These are phyloP conservation scores for Echinops telfairi DNA, from an alignment of 2,113 vertebrate species.

Conservation along the genomic window DNA sequence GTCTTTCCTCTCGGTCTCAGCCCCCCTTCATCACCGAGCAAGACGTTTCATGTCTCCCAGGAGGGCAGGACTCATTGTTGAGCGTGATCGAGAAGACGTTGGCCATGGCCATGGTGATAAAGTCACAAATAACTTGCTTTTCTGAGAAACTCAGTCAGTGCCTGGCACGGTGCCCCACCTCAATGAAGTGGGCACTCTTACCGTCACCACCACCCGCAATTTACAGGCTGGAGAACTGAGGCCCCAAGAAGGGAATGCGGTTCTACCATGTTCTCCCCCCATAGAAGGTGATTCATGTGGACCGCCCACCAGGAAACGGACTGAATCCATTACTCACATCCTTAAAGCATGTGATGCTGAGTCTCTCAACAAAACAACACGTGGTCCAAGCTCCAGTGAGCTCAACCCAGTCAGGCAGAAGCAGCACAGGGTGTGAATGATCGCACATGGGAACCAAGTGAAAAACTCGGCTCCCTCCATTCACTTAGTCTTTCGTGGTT, in stretches of 20 bases:
- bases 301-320: not conserved
- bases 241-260: not conserved
- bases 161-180: too few species aligned
- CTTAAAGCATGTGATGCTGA: not conserved
- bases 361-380: not conserved
- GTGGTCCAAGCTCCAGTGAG: not conserved
- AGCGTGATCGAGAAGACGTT: too few species aligned
- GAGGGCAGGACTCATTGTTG: not conserved
- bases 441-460: not conserved
- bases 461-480: not conserved
- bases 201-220: not conserved
- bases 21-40: not conserved
- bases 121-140: not conserved
- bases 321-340: not conserved
- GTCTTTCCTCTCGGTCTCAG: not conserved
- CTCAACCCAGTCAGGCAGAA: not conserved
- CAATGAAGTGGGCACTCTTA: not conserved
- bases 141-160: fast-evolving
- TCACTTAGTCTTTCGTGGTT: not conserved
- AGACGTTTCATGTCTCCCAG: not conserved
- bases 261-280: not conserved
- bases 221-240: not conserved
- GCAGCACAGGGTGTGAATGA: not conserved
- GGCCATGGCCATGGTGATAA: not conserved
- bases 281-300: not conserved